Base-by-base conservation (phyloP, 2,113 vertebrate genomes). In the Ifrita kowaldi region DNA sequence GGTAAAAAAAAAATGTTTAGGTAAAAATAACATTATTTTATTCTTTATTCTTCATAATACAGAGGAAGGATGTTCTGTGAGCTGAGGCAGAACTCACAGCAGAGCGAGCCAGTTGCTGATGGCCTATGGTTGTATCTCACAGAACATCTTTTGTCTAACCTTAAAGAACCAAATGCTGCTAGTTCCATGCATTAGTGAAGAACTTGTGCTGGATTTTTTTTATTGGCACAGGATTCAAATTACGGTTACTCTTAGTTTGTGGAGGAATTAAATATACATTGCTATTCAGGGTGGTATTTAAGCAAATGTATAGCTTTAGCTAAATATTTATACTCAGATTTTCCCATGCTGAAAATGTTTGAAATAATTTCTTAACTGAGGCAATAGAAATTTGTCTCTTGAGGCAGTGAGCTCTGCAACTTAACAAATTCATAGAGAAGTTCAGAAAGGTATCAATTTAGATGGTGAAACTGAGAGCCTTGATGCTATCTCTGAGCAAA, bases 91-190 rank as follows among this genome's bases (percentile, higher is more conserved):
- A 50, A 11, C 44, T 71, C 4, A 5, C 18, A 87, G 41, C 27
- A 46, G 44, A 63, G 15, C 0, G 0, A 78, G 32, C 27, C 26
- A 6, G 8, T 26, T 60, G 20, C 0, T 0, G 16, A 15, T 62
- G n/a, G 6, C 14, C 12, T 53, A 0, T 2, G 4, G 26, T 62
- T 49, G 37, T 39, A 50, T 24, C 17, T 90, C 32, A 37, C 11
- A 27, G 33, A 69, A 33, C 11, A 30, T 46, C 30, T 76, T 80
- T 59, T 46, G 6, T 35, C 41, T 20, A n/a, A 16, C 32, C 12
- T 30, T 17, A 50, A 32, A 8, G 14, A 65, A 50, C 6, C 24
- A 56, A 68, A 37, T 33, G 3, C 27, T 85, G 2, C 53, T 55
- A 53, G 11, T 53, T 80, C 37, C 49, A 44, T 69, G 26, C 11